Evolutionary conservation across 2,888 invertebrate species (phyloP), one percentile per base, ranked within the genome.

Genomic region (Bombyx huttoni): DNA sequence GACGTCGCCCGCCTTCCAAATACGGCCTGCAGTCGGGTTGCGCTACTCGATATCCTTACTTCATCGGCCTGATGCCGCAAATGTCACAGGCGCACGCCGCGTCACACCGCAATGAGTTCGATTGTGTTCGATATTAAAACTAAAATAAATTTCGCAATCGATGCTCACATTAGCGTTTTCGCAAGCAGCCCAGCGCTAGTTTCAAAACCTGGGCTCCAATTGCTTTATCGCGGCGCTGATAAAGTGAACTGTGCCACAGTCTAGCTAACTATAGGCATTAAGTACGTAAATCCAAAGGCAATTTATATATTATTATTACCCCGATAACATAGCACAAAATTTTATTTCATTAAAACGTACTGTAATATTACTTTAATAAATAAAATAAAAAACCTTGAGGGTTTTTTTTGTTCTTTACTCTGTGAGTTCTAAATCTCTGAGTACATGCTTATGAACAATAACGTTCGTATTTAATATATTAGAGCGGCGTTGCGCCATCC

Each of bases 91-190:
- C 52, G 51, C 59, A 62, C 51, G 14, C 53, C 46, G 50, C 51
- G 50, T 53, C 52, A 52, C 49, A 47, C 51, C 33, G 54, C 61
- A 70, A 71, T 73, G 77, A 71, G 72, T 70, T 69, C 73, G 24
- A 24, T 24, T 24, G 74, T 74, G 78, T 82, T 80, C 73, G 75
- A 81, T 85, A 82, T 80, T 77, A 78, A 82, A 87, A 84, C 81
- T 85, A 84, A 85, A 86, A 82, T 79, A 83, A 40, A 86, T 87
- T 88, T 87, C 81, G 87, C 85, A 87, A 87, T 76, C 83, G 82
- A 86, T 86, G 84, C 83, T 86, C 88, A 87, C 87, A 88, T 89
- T 89, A 85, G 85, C 70, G 81, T 88, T 89, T 89, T 88, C 89
- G 89, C 89, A 89, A 89, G 86, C 84, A 76, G 84, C 87, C 83